A percentile compares a stretch with the other conserved stretches of the same genome.
These are phyloP conservation scores for Stichodactyla mertensii DNA, from an alignment of 64 coral and sea anemone species.

Conservation along the genomic window DNA sequence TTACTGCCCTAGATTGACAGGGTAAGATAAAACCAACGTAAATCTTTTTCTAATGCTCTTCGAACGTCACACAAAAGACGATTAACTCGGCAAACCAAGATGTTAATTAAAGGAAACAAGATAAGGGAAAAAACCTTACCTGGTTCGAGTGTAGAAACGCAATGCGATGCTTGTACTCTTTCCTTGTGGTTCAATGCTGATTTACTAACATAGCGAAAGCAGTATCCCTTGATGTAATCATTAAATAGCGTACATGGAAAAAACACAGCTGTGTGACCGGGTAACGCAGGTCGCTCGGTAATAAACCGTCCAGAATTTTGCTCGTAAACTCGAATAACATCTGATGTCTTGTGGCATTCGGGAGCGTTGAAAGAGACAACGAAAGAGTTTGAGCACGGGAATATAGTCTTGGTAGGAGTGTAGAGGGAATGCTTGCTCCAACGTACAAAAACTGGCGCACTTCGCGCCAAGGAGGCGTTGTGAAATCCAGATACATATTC, in stretches of 20 bases:
- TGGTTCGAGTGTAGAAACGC: conserved; percentile 56
- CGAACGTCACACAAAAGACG: background rate
- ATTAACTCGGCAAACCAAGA: conserved; percentile 2
- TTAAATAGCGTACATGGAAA: conserved; percentile 62
- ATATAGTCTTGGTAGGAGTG: conserved; percentile 41
- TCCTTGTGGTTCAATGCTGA: conserved; percentile 25
- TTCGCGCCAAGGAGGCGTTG: conserved; percentile 25
- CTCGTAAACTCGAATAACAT: conserved; percentile 45
- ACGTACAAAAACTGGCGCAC: conserved; percentile 35
- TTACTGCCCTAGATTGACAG: background rate
- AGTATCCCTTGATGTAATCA: conserved; percentile 73
- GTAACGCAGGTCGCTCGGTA: conserved; percentile 16
- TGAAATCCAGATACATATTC: conserved; percentile 59
- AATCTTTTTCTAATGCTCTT: background rate
- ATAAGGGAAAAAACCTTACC: conserved; percentile 35
- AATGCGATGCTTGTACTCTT: conserved; percentile 35
- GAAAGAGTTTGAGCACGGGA: conserved; percentile 60
- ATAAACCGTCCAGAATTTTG: conserved; percentile 47
- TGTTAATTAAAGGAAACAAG: background rate
- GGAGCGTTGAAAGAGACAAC: conserved; percentile 39
- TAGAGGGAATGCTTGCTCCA: conserved; percentile 45
- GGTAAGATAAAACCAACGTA: background rate
- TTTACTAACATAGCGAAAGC: conserved; percentile 66
- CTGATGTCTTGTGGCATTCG: conserved; percentile 40
- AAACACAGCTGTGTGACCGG: conserved; percentile 31